These are phyloP conservation scores for Plectropomus leopardus DNA, from an alignment of 2,113 vertebrate genomes.

Conservation along the genomic window DNA sequence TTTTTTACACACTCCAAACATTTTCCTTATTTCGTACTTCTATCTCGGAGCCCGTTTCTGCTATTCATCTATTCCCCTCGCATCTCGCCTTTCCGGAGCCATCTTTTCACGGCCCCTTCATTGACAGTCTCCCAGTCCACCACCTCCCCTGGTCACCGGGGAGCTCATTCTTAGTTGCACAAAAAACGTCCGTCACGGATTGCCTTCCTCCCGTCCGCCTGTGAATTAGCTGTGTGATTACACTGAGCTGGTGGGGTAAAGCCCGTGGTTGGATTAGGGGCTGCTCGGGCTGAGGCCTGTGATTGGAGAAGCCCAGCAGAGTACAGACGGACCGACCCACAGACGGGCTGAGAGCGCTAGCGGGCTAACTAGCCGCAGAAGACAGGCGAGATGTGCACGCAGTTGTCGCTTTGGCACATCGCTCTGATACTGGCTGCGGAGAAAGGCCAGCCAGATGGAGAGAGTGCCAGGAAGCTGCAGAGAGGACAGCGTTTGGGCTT, in stretches of 20 bases:
- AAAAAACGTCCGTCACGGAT: slow-evolving; percentile 87
- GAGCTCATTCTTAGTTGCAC: slow-evolving; percentile 83
- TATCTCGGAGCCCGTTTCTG: slow-evolving; percentile 61
- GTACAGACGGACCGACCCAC: slow-evolving; percentile 67
- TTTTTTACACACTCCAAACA: slow-evolving; percentile 59
- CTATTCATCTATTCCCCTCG: slow-evolving; percentile 80
- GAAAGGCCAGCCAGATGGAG: slow-evolving; percentile 81
- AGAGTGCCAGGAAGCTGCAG: slow-evolving; percentile 69
- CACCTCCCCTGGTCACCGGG: slow-evolving; percentile 79
- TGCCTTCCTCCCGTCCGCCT: slow-evolving; percentile 82
- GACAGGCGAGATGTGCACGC: slow-evolving; percentile 51
- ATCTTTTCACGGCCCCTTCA: slow-evolving; percentile 76
- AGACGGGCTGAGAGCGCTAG: slow-evolving; percentile 47
- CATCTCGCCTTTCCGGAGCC: slow-evolving; percentile 73
- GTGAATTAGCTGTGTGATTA: slow-evolving; percentile 86
- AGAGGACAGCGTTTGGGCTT: slow-evolving; percentile 69
- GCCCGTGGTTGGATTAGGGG: slow-evolving; percentile 80
- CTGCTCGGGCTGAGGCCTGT: slow-evolving; percentile 72
- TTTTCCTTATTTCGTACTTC: slow-evolving; percentile 73
- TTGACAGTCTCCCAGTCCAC: slow-evolving; percentile 75
- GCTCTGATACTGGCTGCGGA: slow-evolving; percentile 73
- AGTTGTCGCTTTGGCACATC: slow-evolving; percentile 79
- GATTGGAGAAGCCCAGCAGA: slow-evolving; percentile 78
- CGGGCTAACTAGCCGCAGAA: slow-evolving; percentile 73
- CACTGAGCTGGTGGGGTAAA: slow-evolving; percentile 82